Evolutionary conservation across 2,797 vertebrate species (phyloP).

Genomic region (Anniella stebbinsi): DNA sequence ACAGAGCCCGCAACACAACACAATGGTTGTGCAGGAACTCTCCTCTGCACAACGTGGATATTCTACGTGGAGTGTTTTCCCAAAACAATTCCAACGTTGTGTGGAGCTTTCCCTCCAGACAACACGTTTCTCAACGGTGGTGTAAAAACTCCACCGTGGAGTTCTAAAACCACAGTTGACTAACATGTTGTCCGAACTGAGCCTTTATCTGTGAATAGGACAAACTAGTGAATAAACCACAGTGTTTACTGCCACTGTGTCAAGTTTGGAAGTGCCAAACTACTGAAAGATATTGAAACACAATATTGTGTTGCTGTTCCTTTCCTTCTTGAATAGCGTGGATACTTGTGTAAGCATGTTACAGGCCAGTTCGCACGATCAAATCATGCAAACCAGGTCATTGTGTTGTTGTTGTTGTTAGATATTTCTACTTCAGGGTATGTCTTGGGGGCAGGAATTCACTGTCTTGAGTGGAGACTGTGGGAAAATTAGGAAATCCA

Average conservation of each 20-base stretch:
- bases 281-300: not conserved
- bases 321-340: not conserved
- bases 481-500: too few relatives aligned
- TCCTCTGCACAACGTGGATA: too few relatives aligned
- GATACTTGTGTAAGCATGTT: not conserved
- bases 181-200: too few relatives aligned
- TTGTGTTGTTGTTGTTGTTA: not conserved
- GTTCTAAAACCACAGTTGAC: too few relatives aligned
- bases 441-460: not conserved
- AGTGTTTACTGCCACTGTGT: not conserved
- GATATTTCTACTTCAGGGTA: not conserved
- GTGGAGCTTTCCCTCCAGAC: too few relatives aligned
- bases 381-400: too few relatives aligned
- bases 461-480: not conserved
- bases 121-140: too few relatives aligned
- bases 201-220: not conserved
- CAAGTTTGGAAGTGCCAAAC: not conserved
- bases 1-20: too few relatives aligned
- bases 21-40: too few relatives aligned
- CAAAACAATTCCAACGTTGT: too few relatives aligned
- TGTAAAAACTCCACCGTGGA: too few relatives aligned
- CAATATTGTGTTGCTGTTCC: not conserved
- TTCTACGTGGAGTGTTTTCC: too few relatives aligned
- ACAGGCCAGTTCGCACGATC: not conserved
- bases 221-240: not conserved